phyloP scores from a whole-genome alignment of 1,140 invertebrate genomes.

The Cryptotermes secundus region DNA sequence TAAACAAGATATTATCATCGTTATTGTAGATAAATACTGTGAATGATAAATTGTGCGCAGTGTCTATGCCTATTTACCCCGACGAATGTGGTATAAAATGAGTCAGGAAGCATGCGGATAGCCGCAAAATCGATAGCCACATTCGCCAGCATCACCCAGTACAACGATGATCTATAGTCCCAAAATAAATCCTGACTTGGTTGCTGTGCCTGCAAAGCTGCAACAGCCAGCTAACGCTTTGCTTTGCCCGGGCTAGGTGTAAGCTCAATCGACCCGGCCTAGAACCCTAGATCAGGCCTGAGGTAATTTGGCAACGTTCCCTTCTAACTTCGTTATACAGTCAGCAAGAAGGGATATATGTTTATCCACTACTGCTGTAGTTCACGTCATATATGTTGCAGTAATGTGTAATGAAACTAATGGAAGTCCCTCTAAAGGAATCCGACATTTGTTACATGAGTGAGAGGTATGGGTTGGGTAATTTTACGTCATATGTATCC shows the following conservation, averaged over 20 bases:
- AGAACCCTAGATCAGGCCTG: constrained; percentile 17
- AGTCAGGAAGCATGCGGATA: not conserved
- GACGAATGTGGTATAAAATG: not conserved
- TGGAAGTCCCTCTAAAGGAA: not conserved
- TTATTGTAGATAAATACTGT: constrained; percentile 13
- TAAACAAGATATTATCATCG: constrained; percentile 14
- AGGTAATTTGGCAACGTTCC: not conserved
- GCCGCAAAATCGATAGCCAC: not conserved
- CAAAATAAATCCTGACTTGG: not conserved
- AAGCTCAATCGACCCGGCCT: not conserved
- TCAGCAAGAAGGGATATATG: not conserved
- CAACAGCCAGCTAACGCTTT: not conserved
- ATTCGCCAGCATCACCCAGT: not conserved
- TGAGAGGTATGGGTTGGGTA: too few species aligned
- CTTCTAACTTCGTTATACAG: not conserved
- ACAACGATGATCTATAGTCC: not conserved
- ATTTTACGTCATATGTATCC: too few species aligned
- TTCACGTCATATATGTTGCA: not conserved
- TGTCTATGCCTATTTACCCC: not conserved
- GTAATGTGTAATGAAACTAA: not conserved
- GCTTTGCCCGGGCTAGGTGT: not conserved
- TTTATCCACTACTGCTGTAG: not conserved
- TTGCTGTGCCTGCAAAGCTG: not conserved
- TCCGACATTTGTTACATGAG: too few species aligned
- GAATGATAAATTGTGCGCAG: not conserved